phyloP scores from a whole-genome alignment of 1,140 invertebrate genomes.

The Chrysomallon squamiferum region DNA sequence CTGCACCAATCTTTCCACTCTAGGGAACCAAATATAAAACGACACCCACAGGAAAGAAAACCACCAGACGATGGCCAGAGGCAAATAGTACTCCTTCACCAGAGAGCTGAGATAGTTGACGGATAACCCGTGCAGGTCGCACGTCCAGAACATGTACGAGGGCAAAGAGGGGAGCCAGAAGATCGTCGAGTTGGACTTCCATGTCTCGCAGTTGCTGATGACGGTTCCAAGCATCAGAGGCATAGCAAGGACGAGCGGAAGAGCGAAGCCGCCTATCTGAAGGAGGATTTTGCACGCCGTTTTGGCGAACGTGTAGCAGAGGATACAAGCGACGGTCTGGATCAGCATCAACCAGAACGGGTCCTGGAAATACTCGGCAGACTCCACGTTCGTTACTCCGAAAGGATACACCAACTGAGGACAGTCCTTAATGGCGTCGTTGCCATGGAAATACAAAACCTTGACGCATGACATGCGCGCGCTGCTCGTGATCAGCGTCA shows the following conservation, averaged over 20 bases:
- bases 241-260: conserved; percentile 51
- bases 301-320: conserved; percentile 58
- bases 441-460: conserved; percentile 39
- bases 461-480: conserved; percentile 34
- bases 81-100: conserved; percentile 40
- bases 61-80: conserved; percentile 46
- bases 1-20: conserved; percentile 49
- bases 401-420: conserved; percentile 38
- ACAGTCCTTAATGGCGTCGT: conserved; percentile 28
- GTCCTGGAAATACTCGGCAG: conserved; percentile 23
- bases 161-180: conserved; percentile 23
- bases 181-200: conserved; percentile 19
- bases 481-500: conserved; percentile 41
- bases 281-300: conserved; percentile 58
- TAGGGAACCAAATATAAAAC: conserved; percentile 52
- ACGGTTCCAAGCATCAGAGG: conserved; percentile 50
- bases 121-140: conserved; percentile 39
- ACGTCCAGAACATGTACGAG: conserved; percentile 51
- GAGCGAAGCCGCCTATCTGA: conserved; percentile 52
- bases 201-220: conserved; percentile 46
- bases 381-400: conserved; percentile 32
- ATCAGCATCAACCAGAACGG: conserved; percentile 48
- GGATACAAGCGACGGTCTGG: conserved; percentile 44
- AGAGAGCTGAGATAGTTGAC: conserved; percentile 33
- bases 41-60: conserved; percentile 52